Conservation (phyloP, 2,888 invertebrate genomes). For the Nomada flava region DNA sequence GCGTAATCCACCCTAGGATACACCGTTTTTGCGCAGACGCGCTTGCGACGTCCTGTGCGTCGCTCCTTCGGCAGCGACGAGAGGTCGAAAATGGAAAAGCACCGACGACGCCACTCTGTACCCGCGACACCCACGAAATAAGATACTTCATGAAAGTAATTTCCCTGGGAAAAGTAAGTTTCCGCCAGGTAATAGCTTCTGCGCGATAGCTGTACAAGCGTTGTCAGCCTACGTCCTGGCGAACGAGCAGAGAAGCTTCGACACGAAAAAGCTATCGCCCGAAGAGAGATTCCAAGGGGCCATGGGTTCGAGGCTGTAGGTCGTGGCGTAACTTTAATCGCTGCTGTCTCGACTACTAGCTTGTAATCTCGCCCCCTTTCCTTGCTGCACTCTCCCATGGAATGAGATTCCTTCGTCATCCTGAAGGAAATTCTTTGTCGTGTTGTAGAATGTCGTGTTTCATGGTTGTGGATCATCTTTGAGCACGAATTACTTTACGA, state of each 20-base stretch:
- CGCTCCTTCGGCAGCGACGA: slow-evolving; percentile 8
- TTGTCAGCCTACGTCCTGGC: slow-evolving; percentile 29
- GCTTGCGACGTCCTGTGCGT: neutral
- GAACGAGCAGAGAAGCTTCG: slow-evolving; percentile 29
- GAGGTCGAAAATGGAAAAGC: slow-evolving; percentile 31
- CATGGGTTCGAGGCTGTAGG: slow-evolving; percentile 50
- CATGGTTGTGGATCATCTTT: too few species aligned
- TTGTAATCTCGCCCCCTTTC: neutral
- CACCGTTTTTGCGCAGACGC: slow-evolving; percentile 11
- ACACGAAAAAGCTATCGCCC: slow-evolving; percentile 53
- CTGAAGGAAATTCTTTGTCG: neutral
- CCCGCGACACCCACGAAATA: slow-evolving; percentile 70
- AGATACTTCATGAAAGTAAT: slow-evolving; percentile 78
- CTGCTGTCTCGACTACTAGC: neutral
- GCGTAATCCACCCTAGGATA: slow-evolving; percentile 25
- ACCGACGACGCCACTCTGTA: slow-evolving; percentile 38
- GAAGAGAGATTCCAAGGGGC: slow-evolving; percentile 65
- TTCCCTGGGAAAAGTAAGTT: slow-evolving; percentile 76
- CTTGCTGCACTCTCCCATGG: too few species aligned
- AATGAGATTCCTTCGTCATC: neutral
- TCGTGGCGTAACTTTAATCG: slow-evolving; percentile 70
- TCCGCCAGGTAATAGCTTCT: slow-evolving; percentile 74
- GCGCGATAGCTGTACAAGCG: slow-evolving; percentile 42
- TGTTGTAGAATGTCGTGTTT: too few species aligned
- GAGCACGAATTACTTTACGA: neutral